These are phyloP conservation scores for Mesorhabditis spiculigera DNA, from an alignment of 2,888 invertebrate species.

Conservation along the genomic window DNA sequence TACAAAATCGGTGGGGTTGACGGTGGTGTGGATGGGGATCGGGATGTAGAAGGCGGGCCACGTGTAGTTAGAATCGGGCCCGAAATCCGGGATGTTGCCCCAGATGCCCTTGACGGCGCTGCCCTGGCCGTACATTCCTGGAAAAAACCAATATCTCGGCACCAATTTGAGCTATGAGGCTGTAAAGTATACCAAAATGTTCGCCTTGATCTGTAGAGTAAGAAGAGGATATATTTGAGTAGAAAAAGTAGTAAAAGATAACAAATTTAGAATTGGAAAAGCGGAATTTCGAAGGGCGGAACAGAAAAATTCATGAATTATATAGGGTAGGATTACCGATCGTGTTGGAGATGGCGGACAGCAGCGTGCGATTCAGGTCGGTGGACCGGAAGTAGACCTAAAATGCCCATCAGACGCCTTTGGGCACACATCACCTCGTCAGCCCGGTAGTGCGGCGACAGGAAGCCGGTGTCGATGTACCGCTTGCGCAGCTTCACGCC, in stretches of 20 bases:
- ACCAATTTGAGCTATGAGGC: no score
- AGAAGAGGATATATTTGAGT: no score
- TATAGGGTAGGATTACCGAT: constrained; percentile 6
- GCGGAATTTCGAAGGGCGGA: no score
- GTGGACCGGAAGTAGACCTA: constrained; percentile 72
- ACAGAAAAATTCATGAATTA: no score
- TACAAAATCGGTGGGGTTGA: constrained; percentile 23
- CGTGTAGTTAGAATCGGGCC: not conserved
- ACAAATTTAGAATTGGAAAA: no score
- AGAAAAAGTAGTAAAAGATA: no score
- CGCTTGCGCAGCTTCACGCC: constrained; percentile 26
- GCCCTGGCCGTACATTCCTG: constrained; percentile 19
- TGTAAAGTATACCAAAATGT: no score
- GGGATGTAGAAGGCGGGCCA: constrained; percentile 23
- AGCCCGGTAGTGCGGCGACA: constrained; percentile 14
- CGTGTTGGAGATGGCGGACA: constrained; percentile 60
- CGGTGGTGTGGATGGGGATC: constrained; percentile 27
- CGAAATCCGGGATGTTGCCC: not conserved
- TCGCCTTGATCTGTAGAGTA: no score
- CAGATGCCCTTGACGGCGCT: not conserved
- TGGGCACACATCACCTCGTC: constrained; percentile 12
- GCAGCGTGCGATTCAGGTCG: constrained; percentile 79
- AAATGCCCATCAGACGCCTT: not conserved
- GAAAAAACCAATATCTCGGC: not conserved
- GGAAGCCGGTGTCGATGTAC: constrained; percentile 26